Conservation (phyloP, 2,797 vertebrate genomes). For the Pangasius mekongensis region DNA sequence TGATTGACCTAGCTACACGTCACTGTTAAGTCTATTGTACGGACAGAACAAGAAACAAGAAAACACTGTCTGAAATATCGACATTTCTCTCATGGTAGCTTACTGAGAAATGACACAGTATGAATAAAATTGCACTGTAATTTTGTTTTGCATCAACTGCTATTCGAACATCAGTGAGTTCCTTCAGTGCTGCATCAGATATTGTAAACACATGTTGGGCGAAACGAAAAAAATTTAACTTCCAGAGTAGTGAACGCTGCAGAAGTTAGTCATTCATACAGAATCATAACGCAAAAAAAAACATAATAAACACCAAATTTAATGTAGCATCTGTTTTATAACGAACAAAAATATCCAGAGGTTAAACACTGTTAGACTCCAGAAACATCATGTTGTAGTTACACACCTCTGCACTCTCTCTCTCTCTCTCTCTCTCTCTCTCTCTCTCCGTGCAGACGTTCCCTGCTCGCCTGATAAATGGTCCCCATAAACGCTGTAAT, state of each 20-base stretch:
- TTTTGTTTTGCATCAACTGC: not conserved
- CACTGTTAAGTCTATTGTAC: not conserved
- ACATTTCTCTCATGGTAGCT: not conserved
- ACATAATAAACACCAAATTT: not conserved
- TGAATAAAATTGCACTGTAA: not conserved
- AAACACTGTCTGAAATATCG: not conserved
- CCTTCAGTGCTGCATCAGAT: not conserved
- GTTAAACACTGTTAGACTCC: not conserved
- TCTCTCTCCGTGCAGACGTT: constrained; percentile 1
- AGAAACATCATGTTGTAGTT: not conserved
- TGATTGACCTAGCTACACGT: not conserved
- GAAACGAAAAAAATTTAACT: not conserved
- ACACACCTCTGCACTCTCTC: not conserved
- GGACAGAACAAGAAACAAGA: not conserved
- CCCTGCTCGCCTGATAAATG: constrained; percentile 68
- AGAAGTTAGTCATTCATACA: not conserved
- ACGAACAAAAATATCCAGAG: not conserved
- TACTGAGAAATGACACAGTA: not conserved
- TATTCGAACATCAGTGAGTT: not conserved
- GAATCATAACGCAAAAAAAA: not conserved
- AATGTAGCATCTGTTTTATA: not conserved
- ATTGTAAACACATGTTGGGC: not conserved
- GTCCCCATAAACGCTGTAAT: constrained; percentile 74
- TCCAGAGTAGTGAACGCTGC: not conserved
- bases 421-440: not conserved